phyloP scores from a whole-genome alignment of 2,797 vertebrate genomes.

The Gymnothorax javanicus region DNA sequence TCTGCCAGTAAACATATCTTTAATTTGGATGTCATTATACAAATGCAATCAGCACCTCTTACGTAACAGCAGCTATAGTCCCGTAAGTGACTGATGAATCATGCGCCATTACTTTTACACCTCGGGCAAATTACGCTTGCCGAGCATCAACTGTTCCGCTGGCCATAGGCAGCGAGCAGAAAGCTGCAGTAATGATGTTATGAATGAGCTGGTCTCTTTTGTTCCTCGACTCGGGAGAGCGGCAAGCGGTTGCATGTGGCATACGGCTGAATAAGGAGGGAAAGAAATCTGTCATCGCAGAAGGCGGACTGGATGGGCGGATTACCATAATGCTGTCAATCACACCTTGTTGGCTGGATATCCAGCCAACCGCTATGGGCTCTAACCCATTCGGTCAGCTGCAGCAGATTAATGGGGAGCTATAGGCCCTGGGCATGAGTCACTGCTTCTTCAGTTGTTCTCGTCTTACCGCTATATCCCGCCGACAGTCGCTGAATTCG shows the following conservation, averaged over 20 bases:
- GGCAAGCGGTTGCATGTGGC: not conserved
- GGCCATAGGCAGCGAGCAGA: not conserved
- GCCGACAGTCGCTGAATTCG: not conserved
- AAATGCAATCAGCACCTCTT: slow-evolving; percentile 9
- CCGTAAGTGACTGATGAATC: not conserved
- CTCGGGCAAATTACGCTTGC: not conserved
- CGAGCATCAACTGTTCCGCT: not conserved
- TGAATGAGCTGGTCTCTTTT: not conserved
- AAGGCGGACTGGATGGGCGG: not conserved
- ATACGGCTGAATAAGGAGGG: not conserved
- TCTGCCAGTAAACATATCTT: not conserved
- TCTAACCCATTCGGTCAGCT: not conserved
- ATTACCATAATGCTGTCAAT: slow-evolving; percentile 10
- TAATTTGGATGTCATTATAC: not conserved
- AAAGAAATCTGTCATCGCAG: not conserved
- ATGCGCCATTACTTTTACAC: not conserved
- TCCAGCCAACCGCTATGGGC: not conserved
- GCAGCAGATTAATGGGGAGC: not conserved
- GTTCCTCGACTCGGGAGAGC: not conserved
- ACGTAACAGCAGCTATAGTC: not conserved
- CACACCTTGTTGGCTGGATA: not conserved
- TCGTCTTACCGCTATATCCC: not conserved
- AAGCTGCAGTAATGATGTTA: too few species aligned
- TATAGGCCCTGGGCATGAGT: not conserved
- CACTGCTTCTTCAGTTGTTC: not conserved